Conservation (phyloP, 2,888 invertebrate genomes). For the Rotaria magnacalcarata region DNA sequence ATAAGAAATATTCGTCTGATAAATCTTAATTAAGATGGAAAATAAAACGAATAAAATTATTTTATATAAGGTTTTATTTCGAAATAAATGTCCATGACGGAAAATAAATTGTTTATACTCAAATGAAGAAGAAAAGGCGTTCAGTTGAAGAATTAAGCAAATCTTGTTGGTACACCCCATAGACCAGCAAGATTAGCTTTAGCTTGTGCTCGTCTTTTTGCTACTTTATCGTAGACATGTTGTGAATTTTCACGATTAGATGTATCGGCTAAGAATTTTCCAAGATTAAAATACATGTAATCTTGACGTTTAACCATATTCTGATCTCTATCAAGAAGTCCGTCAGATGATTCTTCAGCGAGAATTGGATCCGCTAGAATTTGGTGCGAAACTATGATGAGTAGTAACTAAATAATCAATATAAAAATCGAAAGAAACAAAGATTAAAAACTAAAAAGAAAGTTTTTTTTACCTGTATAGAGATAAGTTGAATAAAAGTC, state of each 20-base stretch:
- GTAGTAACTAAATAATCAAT: neutral
- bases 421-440: neutral
- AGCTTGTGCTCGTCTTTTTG: neutral
- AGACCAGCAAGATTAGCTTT: conserved; percentile 6
- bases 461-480: neutral
- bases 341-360: neutral
- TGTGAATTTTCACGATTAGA: neutral
- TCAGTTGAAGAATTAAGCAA: neutral
- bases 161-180: conserved; percentile 7
- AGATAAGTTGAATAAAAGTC: neutral
- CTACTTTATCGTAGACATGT: neutral
- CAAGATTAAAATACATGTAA: neutral
- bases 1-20: neutral
- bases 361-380: neutral
- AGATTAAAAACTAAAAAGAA: neutral
- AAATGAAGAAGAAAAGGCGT: neutral
- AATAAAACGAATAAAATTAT: neutral
- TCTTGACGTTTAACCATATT: neutral
- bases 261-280: neutral
- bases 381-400: neutral
- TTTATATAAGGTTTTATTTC: neutral
- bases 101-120: neutral
- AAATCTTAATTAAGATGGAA: neutral
- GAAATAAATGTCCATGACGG: neutral
- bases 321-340: neutral